Conservation (phyloP, 1,140 invertebrate species). For the Saxidomus purpurata region DNA sequence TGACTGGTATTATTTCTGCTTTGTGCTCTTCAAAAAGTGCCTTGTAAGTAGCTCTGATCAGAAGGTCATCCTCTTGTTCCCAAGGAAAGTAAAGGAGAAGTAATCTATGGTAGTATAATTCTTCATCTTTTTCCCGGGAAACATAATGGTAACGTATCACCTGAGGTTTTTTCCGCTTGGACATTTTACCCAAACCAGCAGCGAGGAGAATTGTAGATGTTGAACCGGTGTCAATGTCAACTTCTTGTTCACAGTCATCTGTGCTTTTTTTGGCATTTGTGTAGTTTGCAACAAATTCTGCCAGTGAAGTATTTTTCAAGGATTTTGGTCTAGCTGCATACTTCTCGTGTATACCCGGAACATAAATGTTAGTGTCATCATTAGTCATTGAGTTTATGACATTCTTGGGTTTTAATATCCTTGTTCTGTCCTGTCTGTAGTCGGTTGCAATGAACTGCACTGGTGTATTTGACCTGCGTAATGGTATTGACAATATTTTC, state of each 20-base stretch:
- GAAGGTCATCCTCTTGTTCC: slow-evolving; percentile 10
- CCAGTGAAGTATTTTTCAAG: neutral
- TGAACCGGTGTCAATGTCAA: neutral
- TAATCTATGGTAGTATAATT: slow-evolving; percentile 50
- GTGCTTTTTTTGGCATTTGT: neutral
- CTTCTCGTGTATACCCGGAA: slow-evolving; percentile 26
- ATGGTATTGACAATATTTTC: slow-evolving; percentile 18
- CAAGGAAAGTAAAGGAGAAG: slow-evolving; percentile 48
- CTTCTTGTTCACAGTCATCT: slow-evolving; percentile 20
- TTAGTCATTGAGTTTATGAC: slow-evolving; percentile 2
- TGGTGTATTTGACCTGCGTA: slow-evolving; percentile 5
- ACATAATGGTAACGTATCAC: slow-evolving; percentile 21
- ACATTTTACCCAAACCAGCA: neutral
- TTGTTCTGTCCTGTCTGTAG: slow-evolving; percentile 25
- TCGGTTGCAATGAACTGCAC: slow-evolving; percentile 49
- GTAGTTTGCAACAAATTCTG: slow-evolving; percentile 22
- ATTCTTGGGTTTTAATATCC: slow-evolving; percentile 31
- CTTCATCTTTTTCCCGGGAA: slow-evolving; percentile 45
- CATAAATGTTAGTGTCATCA: slow-evolving; percentile 17
- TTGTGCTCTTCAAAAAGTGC: slow-evolving; percentile 40
- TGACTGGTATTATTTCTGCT: slow-evolving; percentile 18
- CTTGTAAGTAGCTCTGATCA: slow-evolving; percentile 24
- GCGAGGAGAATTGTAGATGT: slow-evolving; percentile 6
- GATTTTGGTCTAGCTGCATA: slow-evolving; percentile 44
- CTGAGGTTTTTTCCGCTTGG: slow-evolving; percentile 1